Percentiles rank a stretch among this genome's conserved stretches.
Conservation (phyloP, 2,113 vertebrate genomes). For the Passerina amoena region DNA sequence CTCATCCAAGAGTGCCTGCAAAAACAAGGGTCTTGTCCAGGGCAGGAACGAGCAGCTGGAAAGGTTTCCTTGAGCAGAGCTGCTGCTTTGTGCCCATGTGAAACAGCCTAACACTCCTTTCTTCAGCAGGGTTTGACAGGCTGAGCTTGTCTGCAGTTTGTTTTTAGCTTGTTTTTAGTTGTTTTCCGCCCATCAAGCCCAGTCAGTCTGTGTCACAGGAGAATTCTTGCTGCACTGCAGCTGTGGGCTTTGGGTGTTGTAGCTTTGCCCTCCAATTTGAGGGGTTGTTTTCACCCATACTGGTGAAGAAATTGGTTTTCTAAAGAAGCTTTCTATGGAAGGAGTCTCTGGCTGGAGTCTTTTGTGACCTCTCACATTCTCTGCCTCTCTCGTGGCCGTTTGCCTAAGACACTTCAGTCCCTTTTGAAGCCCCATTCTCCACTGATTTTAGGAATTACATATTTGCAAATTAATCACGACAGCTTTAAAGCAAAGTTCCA, state of each 20-base stretch:
- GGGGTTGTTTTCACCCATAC: neutral
- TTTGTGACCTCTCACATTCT: neutral
- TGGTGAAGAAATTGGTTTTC: neutral
- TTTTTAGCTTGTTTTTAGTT: neutral
- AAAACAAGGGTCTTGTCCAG: neutral
- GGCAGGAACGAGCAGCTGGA: neutral
- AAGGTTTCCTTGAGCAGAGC: neutral
- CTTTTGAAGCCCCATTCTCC: neutral
- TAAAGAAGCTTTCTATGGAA: neutral
- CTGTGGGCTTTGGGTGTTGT: neutral
- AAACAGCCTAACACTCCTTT: neutral
- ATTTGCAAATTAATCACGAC: neutral
- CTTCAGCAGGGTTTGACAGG: neutral
- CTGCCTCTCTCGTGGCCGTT: neutral
- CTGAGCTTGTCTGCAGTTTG: neutral
- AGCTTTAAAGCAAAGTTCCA: neutral
- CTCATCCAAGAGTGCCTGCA: neutral
- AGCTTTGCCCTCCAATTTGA: neutral
- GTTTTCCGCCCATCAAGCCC: neutral
- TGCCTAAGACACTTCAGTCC: neutral
- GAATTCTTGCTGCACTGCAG: neutral
- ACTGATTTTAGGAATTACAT: neutral
- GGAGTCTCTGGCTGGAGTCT: neutral
- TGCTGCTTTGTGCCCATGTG: neutral
- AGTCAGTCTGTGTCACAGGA: neutral